These are phyloP conservation scores for Euura saliciscinereae DNA, from an alignment of 1,140 invertebrate species.

Conservation along the genomic window DNA sequence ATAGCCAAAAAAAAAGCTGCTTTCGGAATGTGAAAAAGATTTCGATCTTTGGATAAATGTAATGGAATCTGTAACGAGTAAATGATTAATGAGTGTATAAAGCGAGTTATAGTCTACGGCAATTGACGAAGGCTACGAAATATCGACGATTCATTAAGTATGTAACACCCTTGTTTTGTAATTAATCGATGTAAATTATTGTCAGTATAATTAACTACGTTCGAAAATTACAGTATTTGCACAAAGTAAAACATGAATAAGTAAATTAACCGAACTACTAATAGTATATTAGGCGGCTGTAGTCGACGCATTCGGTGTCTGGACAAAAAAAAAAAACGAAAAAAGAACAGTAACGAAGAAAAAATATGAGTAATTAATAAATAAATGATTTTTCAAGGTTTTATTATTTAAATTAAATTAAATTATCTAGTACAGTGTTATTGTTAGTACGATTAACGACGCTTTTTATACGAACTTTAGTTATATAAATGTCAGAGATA, in stretches of 20 bases:
- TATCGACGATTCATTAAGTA: background rate
- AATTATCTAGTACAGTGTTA: constrained; percentile 40
- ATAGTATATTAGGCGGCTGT: constrained; percentile 6
- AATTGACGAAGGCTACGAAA: background rate
- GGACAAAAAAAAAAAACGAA: background rate
- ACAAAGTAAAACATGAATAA: constrained; percentile 21
- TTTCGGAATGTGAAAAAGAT: background rate
- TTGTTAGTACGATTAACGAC: constrained; percentile 55
- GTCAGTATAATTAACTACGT: constrained; percentile 37
- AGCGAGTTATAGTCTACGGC: background rate
- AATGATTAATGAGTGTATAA: background rate
- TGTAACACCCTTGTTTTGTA: constrained; percentile 36
- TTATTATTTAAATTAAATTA: constrained; percentile 46
- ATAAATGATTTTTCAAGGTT: constrained; percentile 53
- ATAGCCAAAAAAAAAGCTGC: background rate
- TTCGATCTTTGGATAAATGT: background rate
- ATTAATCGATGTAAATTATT: constrained; percentile 52
- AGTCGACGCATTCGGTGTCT: constrained; percentile 11
- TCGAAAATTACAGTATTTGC: constrained; percentile 41
- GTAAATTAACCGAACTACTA: background rate
- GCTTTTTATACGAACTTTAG: constrained; percentile 62
- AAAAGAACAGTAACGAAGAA: constrained; percentile 15
- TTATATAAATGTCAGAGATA: constrained; percentile 42
- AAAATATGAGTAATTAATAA: constrained; percentile 26
- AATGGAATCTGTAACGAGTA: background rate